Conservation (phyloP, 2,113 vertebrate genomes). For the Panthera tigris region DNA sequence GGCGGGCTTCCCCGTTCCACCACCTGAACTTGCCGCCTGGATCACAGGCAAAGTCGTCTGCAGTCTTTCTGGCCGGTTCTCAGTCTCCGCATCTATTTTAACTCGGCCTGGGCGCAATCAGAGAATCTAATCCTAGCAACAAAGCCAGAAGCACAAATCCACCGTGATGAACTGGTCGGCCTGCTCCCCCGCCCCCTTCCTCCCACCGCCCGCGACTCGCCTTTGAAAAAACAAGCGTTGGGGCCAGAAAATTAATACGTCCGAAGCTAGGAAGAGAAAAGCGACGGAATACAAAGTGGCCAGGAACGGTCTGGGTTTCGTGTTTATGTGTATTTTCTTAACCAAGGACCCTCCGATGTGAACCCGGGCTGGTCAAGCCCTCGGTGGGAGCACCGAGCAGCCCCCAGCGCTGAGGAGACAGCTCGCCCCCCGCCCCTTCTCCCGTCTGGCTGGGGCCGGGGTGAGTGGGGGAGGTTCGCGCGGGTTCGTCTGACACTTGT, state of each 20-base stretch:
- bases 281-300: conserved; percentile 10
- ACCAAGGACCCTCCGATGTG: background rate
- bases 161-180: background rate
- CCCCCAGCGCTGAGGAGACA: background rate
- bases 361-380: background rate
- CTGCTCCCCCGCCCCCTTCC: conserved; percentile 48
- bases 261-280: background rate
- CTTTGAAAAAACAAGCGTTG: conserved; percentile 52
- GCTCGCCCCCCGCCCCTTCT: background rate
- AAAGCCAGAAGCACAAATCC: conserved; percentile 71
- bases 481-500: conserved; percentile 73
- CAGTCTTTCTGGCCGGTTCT: conserved; percentile 43
- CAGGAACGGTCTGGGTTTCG: background rate
- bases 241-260: conserved; percentile 52
- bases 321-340: background rate
- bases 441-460: background rate
- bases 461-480: conserved; percentile 42
- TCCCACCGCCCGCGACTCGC: background rate
- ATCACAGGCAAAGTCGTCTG: conserved; percentile 27
- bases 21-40: conserved; percentile 54
- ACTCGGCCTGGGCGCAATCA: conserved; percentile 46
- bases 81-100: conserved; percentile 72
- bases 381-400: background rate
- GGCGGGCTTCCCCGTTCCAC: conserved; percentile 52
- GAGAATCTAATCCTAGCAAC: conserved; percentile 72